A percentile compares a stretch with the other conserved stretches of the same genome.
These are phyloP conservation scores for Alexandromys oeconomus DNA, from an alignment of 2,797 vertebrate species.

Conservation along the genomic window DNA sequence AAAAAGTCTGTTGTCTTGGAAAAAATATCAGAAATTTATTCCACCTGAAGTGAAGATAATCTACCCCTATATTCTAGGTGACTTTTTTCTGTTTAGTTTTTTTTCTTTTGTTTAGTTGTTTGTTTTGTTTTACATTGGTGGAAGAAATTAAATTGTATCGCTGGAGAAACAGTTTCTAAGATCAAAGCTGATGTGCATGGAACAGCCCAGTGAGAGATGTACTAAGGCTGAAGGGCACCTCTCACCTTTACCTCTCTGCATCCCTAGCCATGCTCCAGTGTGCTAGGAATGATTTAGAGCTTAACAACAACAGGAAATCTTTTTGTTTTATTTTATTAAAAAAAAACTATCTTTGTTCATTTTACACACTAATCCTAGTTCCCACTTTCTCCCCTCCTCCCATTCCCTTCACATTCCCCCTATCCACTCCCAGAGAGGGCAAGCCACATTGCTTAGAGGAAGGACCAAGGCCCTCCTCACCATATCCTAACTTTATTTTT, in stretches of 20 bases:
- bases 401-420: no score
- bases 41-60: neutral
- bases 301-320: neutral
- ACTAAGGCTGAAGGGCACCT: neutral
- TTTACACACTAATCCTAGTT: no score
- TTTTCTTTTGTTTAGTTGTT: neutral
- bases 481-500: no score
- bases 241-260: neutral
- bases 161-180: neutral
- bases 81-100: neutral
- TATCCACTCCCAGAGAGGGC: no score
- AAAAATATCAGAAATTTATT: neutral
- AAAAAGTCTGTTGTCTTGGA: neutral
- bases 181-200: neutral
- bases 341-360: no score
- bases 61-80: neutral
- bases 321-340: no score
- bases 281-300: neutral
- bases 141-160: neutral
- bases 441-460: no score
- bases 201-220: neutral
- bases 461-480: no score
- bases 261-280: neutral
- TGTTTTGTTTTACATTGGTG: neutral
- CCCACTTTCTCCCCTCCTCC: no score